phyloP scores from a whole-genome alignment of 2,797 vertebrate species.

The Sebastes hubbsi region DNA sequence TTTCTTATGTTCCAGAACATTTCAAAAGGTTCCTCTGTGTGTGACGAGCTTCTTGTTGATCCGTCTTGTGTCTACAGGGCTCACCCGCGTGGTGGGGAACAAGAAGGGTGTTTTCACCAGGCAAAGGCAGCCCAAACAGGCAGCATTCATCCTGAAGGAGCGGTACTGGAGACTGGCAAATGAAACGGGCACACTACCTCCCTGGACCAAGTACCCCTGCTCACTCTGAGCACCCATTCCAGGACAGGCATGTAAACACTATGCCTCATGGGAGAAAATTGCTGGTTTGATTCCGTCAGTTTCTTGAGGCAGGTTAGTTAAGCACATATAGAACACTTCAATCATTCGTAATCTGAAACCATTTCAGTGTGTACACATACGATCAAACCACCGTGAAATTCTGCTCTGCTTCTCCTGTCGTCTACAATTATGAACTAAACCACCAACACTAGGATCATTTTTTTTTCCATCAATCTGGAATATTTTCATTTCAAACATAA shows the following conservation, averaged over 20 bases:
- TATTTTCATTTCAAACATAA: background rate
- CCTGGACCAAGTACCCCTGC: constrained; percentile 77
- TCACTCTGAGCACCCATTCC: constrained; percentile 40
- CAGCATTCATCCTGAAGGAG: constrained; percentile 90
- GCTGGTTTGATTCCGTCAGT: background rate
- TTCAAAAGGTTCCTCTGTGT: background rate
- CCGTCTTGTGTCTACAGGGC: constrained; percentile 71
- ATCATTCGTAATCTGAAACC: background rate
- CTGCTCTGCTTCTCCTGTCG: background rate
- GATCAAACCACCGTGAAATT: background rate
- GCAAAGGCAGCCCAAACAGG: constrained; percentile 92
- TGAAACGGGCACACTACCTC: constrained; percentile 80
- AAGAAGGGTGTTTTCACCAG: constrained; percentile 96
- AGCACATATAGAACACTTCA: background rate
- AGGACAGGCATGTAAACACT: background rate
- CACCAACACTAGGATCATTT: background rate
- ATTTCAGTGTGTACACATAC: background rate
- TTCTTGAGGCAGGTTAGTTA: background rate
- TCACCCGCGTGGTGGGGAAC: constrained; percentile 88
- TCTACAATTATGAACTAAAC: background rate
- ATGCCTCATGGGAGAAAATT: background rate
- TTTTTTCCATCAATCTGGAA: background rate
- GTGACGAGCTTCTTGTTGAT: background rate
- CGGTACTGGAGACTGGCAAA: constrained; percentile 96
- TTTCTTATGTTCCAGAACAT: background rate